Percentiles rank a stretch among this genome's conserved stretches.
Conservation (phyloP, 2,797 vertebrate genomes). For the Lophotriccus pileatus region DNA sequence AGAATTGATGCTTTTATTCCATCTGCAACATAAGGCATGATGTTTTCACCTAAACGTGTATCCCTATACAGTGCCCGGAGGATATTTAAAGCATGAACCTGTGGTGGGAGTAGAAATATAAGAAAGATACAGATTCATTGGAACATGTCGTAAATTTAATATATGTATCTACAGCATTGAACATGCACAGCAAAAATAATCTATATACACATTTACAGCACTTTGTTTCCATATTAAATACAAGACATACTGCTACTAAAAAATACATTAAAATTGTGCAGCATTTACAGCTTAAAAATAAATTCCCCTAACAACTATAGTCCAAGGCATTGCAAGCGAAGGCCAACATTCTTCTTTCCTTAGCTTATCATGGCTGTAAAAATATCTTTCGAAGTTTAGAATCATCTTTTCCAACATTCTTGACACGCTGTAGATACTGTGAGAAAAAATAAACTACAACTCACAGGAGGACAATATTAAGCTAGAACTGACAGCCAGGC, state of each 20-base stretch:
- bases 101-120: background rate
- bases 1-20: conserved; percentile 90
- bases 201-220: background rate
- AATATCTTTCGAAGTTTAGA: conserved; percentile 23
- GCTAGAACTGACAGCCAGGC: conserved; percentile 32
- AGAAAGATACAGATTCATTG: background rate
- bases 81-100: conserved; percentile 97
- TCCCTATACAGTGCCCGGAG: conserved; percentile 92
- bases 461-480: conserved; percentile 28
- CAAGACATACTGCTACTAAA: background rate
- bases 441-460: conserved; percentile 46
- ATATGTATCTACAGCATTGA: background rate
- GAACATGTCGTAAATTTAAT: background rate
- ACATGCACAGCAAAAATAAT: background rate
- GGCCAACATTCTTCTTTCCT: conserved; percentile 37
- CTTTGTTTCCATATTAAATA: background rate
- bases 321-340: background rate
- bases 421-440: background rate
- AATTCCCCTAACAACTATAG: background rate
- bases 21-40: conserved; percentile 90
- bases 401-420: conserved; percentile 52
- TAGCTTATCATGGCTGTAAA: conserved; percentile 30
- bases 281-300: background rate
- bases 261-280: background rate
- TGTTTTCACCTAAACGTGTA: conserved; percentile 90